phyloP scores from a whole-genome alignment of 1,140 invertebrate species.

The Aphaenogaster rudis region DNA sequence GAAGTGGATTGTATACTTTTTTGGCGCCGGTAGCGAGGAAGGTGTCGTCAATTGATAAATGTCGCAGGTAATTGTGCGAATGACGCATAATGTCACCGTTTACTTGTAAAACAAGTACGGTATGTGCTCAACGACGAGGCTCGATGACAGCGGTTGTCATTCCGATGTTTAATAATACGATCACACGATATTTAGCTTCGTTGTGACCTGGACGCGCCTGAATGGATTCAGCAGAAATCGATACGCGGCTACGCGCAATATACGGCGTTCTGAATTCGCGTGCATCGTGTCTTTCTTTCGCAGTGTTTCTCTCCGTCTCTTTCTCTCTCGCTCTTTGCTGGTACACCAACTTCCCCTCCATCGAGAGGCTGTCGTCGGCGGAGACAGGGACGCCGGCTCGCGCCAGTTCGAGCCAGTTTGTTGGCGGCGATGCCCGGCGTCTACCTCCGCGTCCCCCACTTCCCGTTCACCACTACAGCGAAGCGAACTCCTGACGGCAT shows the following conservation, averaged over 20 bases:
- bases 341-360: conserved; percentile 44
- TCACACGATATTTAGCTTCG: not conserved
- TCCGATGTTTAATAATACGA: not conserved
- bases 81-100: not conserved
- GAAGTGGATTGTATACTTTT: not conserved
- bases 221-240: conserved; percentile 51
- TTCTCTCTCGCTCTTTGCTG: conserved; percentile 3
- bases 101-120: not conserved
- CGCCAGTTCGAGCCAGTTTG: conserved; percentile 83
- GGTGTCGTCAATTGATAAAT: not conserved
- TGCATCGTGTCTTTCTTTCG: conserved; percentile 29
- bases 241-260: conserved; percentile 61
- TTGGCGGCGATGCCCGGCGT: conserved; percentile 54
- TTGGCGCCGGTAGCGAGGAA: not conserved
- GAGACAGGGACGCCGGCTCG: conserved; percentile 73
- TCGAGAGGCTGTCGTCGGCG: conserved; percentile 60
- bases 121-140: not conserved
- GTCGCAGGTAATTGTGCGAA: not conserved
- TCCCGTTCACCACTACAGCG: conserved; percentile 25
- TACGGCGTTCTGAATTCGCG: conserved; percentile 72
- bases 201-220: conserved; percentile 70
- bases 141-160: not conserved
- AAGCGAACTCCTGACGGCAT: conserved; percentile 23
- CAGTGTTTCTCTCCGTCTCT: conserved; percentile 30
- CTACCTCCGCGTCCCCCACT: conserved; percentile 55